phyloP scores from a whole-genome alignment of 2,113 vertebrate genomes.

The Rhinopithecus roxellana region DNA sequence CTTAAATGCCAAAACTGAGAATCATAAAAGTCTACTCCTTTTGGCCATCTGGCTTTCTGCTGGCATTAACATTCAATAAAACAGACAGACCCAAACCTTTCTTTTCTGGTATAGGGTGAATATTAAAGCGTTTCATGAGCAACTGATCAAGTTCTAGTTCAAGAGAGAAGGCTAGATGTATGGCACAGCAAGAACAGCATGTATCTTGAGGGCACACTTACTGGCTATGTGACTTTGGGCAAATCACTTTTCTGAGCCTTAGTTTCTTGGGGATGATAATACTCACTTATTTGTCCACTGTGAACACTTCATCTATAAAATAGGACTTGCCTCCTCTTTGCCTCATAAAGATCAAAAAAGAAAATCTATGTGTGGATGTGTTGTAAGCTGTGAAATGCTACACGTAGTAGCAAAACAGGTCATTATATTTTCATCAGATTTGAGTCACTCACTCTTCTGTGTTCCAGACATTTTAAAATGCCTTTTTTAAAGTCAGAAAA shows the following conservation, averaged over 20 bases:
- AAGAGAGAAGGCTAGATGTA: not conserved
- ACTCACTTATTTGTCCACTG: not conserved
- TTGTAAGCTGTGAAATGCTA: not conserved
- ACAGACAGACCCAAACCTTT: not conserved
- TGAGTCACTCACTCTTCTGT: not conserved
- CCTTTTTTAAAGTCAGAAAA: not conserved
- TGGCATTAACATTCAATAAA: slow-evolving; percentile 50
- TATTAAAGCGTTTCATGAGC: not conserved
- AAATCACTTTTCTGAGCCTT: not conserved
- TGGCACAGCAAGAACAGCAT: not conserved
- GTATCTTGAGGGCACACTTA: not conserved
- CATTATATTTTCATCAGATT: not conserved
- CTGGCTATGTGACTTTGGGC: not conserved
- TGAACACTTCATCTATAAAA: not conserved
- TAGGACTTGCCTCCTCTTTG: not conserved
- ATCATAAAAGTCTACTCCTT: slow-evolving; percentile 32
- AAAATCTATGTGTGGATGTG: not conserved
- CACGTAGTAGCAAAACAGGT: not conserved
- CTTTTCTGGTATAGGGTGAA: not conserved
- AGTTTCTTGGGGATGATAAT: not conserved
- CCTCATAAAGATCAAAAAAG: not conserved
- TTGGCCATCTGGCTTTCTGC: slow-evolving; percentile 49
- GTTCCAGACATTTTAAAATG: not conserved
- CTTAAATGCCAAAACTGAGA: slow-evolving; percentile 56
- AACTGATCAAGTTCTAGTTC: slow-evolving; percentile 19